These are phyloP conservation scores for Apocrypta bakeri DNA, from an alignment of 1,140 invertebrate genomes.

Conservation along the genomic window DNA sequence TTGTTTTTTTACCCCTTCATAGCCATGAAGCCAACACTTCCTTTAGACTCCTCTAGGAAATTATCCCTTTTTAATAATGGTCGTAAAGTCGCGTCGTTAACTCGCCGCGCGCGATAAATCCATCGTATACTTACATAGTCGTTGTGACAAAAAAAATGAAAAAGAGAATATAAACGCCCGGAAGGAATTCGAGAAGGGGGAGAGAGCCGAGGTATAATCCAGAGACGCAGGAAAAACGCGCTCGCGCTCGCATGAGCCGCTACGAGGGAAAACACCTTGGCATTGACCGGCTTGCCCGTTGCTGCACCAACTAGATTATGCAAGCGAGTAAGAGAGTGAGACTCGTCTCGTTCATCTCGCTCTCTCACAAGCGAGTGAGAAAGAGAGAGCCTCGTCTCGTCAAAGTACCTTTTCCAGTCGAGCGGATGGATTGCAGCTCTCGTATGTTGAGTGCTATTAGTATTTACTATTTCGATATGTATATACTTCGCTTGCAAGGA, in stretches of 20 bases:
- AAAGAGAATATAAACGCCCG: not conserved
- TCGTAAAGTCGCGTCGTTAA: not conserved
- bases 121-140: no score
- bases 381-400: no score
- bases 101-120: no score
- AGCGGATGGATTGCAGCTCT: not conserved
- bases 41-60: not conserved
- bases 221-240: not conserved
- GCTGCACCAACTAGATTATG: slow-evolving; percentile 27
- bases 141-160: not conserved
- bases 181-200: not conserved
- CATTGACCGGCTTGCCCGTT: slow-evolving; percentile 71
- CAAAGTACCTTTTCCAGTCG: not conserved
- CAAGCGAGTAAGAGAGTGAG: slow-evolving; percentile 64
- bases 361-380: slow-evolving; percentile 36
- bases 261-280: slow-evolving; percentile 64
- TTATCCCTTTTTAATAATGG: not conserved
- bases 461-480: not conserved
- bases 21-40: not conserved
- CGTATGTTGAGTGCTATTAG: not conserved
- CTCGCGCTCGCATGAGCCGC: no score
- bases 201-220: not conserved
- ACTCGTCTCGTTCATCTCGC: slow-evolving; percentile 71
- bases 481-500: no score
- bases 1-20: not conserved